These are phyloP conservation scores for Globia sparganii DNA, from an alignment of 2,888 invertebrate species.

Conservation along the genomic window DNA sequence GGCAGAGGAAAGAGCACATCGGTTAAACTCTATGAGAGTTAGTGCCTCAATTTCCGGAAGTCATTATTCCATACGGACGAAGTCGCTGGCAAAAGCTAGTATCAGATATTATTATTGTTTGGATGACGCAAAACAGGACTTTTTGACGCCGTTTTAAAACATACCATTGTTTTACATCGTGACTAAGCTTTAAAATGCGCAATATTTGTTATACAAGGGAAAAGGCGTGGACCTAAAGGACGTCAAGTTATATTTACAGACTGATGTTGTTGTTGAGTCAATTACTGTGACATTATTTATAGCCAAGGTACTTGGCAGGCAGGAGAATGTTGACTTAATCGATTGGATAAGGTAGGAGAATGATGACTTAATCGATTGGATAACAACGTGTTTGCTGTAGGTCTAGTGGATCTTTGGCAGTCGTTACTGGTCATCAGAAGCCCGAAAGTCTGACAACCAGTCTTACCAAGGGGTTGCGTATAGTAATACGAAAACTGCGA, in stretches of 20 bases:
- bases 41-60: no score
- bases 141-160: background rate
- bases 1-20: no score
- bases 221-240: constrained; percentile 16
- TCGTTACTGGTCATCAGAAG: no score
- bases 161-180: constrained; percentile 38
- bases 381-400: background rate
- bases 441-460: no score
- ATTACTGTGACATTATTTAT: constrained; percentile 22
- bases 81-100: no score
- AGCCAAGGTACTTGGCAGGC: constrained; percentile 11
- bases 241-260: constrained; percentile 24
- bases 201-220: constrained; percentile 17
- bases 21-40: no score
- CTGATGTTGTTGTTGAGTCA: background rate
- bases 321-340: no score
- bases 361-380: background rate
- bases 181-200: constrained; percentile 17
- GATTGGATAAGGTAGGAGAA: no score
- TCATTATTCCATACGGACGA: no score
- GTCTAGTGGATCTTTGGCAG: no score
- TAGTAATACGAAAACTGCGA: no score
- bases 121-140: background rate
- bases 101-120: constrained; percentile 18
- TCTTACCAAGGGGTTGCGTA: no score